These are phyloP conservation scores for Adelphocoris suturalis DNA, from an alignment of 2,888 invertebrate species.

Conservation along the genomic window DNA sequence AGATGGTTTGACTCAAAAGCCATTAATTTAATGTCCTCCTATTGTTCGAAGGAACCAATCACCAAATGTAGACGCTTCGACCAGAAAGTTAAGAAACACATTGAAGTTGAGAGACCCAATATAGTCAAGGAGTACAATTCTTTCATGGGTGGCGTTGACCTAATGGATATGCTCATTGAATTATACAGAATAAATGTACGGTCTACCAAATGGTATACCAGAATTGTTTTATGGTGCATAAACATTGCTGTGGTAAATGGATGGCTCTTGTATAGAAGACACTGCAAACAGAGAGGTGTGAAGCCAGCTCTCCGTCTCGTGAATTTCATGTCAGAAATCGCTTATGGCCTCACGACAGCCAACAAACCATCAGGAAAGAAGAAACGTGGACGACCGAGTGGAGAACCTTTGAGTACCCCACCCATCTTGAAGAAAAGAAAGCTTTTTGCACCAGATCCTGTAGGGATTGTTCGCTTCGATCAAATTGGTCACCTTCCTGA, in stretches of 20 bases:
- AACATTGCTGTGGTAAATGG: slow-evolving; percentile 75
- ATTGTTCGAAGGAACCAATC: slow-evolving; percentile 75
- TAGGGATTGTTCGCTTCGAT: slow-evolving; percentile 56
- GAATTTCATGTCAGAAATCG: slow-evolving; percentile 11
- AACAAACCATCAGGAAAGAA: slow-evolving; percentile 27
- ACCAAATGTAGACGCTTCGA: slow-evolving; percentile 75
- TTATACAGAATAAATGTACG: slow-evolving; percentile 76
- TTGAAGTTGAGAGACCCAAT: too few species aligned
- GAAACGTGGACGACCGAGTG: slow-evolving; percentile 60
- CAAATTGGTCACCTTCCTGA: slow-evolving; percentile 66
- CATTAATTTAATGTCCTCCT: slow-evolving; percentile 76
- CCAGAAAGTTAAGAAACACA: too few species aligned
- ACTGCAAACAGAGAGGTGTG: slow-evolving; percentile 55
- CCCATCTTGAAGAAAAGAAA: slow-evolving; percentile 27
- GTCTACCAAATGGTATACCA: slow-evolving; percentile 76
- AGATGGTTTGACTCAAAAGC: slow-evolving; percentile 76
- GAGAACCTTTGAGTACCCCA: slow-evolving; percentile 17
- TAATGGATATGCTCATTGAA: slow-evolving; percentile 77
- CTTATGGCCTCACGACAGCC: slow-evolving; percentile 46
- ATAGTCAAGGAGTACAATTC: slow-evolving; percentile 76
- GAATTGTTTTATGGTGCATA: slow-evolving; percentile 75
- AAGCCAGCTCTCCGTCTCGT: background rate
- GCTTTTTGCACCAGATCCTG: slow-evolving; percentile 40
- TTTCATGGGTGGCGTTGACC: slow-evolving; percentile 75
- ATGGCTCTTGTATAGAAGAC: slow-evolving; percentile 74